These are phyloP conservation scores for Poecilia velifera DNA, from an alignment of 2,797 vertebrate genomes.

Conservation along the genomic window DNA sequence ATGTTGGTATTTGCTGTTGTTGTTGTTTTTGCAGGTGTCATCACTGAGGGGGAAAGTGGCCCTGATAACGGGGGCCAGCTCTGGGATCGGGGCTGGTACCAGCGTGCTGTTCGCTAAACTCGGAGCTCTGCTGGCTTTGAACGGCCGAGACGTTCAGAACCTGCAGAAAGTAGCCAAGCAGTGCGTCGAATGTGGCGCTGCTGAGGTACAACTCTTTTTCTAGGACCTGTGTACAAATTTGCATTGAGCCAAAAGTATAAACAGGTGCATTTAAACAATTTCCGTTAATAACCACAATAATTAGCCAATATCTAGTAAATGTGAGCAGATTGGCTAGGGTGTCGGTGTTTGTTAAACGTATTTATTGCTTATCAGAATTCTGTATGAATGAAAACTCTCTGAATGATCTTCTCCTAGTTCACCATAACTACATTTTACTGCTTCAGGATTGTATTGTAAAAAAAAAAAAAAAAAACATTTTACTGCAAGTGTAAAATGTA, in stretches of 20 bases:
- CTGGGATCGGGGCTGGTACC: constrained; percentile 84
- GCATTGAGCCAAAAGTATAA: not conserved
- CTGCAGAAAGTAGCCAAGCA: constrained; percentile 71
- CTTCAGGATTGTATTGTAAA: not conserved
- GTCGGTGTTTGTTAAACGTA: not conserved
- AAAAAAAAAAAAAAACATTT: not conserved
- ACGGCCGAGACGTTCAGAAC: constrained; percentile 82
- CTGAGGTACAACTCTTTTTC: constrained; percentile 71
- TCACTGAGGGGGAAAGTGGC: constrained; percentile 82
- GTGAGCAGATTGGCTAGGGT: not conserved
- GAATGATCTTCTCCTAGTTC: not conserved
- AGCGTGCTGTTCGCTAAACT: constrained; percentile 82
- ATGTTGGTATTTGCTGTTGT: accelerated
- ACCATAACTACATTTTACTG: not conserved
- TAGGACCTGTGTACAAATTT: not conserved
- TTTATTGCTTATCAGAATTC: not conserved
- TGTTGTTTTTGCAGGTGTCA: constrained; percentile 61
- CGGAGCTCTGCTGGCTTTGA: constrained; percentile 81
- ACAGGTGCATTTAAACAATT: not conserved
- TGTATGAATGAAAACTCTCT: not conserved
- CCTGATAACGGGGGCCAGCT: constrained; percentile 85
- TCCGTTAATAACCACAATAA: not conserved
- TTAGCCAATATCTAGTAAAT: not conserved
- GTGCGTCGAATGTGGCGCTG: constrained; percentile 70
- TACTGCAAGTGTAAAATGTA: not conserved